A percentile compares a stretch with the other conserved stretches of the same genome.
Evolutionary conservation across 35 echinoderm and acorn worm genomes (phyloP).

Genomic region (Apostichopus parvimensis): DNA sequence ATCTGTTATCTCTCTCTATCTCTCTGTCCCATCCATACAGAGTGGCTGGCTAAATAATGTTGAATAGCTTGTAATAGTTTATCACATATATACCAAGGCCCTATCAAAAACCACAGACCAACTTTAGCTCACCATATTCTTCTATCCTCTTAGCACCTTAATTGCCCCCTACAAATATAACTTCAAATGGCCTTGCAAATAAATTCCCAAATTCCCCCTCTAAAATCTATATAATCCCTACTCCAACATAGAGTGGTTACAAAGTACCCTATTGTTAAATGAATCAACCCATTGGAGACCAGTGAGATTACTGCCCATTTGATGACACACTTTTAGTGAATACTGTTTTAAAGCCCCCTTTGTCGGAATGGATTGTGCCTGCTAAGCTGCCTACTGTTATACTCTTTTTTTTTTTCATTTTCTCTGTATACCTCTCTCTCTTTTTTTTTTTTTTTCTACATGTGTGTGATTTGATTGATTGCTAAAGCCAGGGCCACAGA

Average conservation of each 20-base stretch:
- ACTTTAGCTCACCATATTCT: neutral
- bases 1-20: too few relatives aligned
- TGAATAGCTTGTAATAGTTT: neutral
- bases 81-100: neutral
- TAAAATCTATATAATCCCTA: constrained; percentile 26
- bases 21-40: too few relatives aligned
- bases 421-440: neutral
- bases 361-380: constrained; percentile 35
- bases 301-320: constrained; percentile 11
- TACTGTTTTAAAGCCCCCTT: constrained; percentile 39
- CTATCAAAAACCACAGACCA: constrained; percentile 1
- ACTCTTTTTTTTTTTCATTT: neutral
- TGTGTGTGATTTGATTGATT: constrained; percentile 13
- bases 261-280: constrained; percentile 48
- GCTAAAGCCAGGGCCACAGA: neutral
- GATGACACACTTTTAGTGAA: constrained; percentile 24
- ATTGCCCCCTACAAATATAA: constrained; percentile 45
- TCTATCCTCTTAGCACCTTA: constrained; percentile 41
- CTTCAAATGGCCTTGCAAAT: constrained; percentile 38
- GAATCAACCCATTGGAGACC: constrained; percentile 23
- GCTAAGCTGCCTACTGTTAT: neutral
- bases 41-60: neutral
- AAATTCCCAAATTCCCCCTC: constrained; percentile 36
- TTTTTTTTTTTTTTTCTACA: neutral
- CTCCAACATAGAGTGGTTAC: neutral